These are phyloP conservation scores for Stegana nigrithorax DNA, from an alignment of 2,888 invertebrate species.

Conservation along the genomic window DNA sequence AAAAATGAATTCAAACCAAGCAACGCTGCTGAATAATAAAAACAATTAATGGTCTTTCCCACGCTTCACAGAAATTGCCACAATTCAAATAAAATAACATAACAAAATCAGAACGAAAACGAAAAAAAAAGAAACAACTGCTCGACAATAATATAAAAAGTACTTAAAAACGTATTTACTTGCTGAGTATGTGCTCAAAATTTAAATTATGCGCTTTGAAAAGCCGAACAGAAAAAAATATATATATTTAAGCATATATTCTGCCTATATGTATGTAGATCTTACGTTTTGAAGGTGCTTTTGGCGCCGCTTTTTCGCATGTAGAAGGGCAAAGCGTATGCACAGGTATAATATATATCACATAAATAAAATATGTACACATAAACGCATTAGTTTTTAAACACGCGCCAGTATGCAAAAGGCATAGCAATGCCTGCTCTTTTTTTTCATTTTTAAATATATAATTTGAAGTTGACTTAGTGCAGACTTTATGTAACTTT, in stretches of 20 bases:
- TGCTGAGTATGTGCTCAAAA: constrained; percentile 40
- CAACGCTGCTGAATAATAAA: not conserved
- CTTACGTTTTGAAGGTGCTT: constrained; percentile 18
- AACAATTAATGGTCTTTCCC: constrained; percentile 12
- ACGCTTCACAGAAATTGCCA: constrained; percentile 12
- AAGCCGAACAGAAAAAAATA: constrained; percentile 31
- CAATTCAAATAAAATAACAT: constrained; percentile 2
- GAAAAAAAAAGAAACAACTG: no score
- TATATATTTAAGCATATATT: constrained; percentile 4
- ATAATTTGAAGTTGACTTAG: no score
- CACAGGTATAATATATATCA: no score
- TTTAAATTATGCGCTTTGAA: constrained; percentile 55
- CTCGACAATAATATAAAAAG: not conserved
- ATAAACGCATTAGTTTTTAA: no score
- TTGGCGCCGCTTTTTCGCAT: no score
- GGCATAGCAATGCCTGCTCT: no score
- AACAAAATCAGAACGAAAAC: not conserved
- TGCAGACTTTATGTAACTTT: no score
- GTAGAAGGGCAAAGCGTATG: no score
- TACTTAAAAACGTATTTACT: constrained; percentile 1
- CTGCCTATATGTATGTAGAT: not conserved
- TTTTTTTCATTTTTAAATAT: no score
- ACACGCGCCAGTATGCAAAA: no score
- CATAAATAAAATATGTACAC: no score
- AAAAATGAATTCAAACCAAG: not conserved